Base-by-base conservation (phyloP, 2,113 vertebrate species). In the Hippocampus mohnikei region DNA sequence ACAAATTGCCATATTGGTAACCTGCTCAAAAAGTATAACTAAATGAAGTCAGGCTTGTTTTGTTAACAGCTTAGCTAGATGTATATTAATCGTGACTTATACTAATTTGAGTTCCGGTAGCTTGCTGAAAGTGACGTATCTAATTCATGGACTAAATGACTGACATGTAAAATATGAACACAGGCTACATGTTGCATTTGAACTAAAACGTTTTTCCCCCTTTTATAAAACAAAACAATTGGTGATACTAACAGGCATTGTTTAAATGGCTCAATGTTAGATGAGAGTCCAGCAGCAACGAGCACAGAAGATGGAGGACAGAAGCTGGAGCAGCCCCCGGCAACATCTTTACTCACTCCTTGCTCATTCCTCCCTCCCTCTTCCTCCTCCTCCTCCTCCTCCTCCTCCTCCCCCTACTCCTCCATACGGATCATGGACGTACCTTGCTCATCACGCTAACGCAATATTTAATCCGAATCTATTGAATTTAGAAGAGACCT, bases 351-450 rank as follows among this genome's bases (percentile, higher is more conserved):
- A 48, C 13, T 44, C 46, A 16, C 13, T 48, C 46, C 16, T 52
- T 2, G 16, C 13, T 44, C 46, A 16, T 6, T 48, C 46, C 16
- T 48, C 4, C 16, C 16, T 44, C 11, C 42, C 42, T 2, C 27
- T 27, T 5, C 29, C 29, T 33, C 29, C 29, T 33, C 29, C 73
- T 61, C 70, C 25, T 41, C 52, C 70, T 67, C 58, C 15, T 29
- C 5, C 9, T 40, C 23, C 21, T 40, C 55, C 27, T 25, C 23
- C 68, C 13, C 63, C 69, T 52, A 7, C 56, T 44, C 69, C 27
- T 40, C 63, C 71, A 12, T 71, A 41, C 73, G 6, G 67, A 66
- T n/a, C 66, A 77, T 75, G 64, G 67, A 70, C 40, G 64, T 65
- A 46, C n/a, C 55, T 42, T 72, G 60, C 74, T 2, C 80, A 63